Conservation (phyloP, 2,113 vertebrate genomes). For the Onychorhynchus coronatus region DNA sequence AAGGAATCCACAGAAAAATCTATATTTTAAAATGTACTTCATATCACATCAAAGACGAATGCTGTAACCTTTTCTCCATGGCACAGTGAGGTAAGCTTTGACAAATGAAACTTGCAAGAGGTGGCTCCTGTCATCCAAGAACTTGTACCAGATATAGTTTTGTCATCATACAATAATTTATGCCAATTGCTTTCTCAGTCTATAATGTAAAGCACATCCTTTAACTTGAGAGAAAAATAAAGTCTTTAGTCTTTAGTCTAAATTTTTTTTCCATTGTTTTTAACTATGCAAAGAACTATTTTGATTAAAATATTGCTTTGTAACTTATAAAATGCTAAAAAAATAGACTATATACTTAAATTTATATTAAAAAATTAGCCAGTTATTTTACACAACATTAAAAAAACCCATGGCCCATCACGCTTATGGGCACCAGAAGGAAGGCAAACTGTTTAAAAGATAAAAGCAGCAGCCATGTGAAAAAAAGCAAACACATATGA, state of each 20-base stretch:
- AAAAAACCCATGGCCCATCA: background rate
- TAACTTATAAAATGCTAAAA: background rate
- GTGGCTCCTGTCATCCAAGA: slow-evolving; percentile 35
- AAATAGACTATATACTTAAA: background rate
- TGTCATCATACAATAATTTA: slow-evolving; percentile 11
- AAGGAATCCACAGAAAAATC: background rate
- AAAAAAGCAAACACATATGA: background rate
- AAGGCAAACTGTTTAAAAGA: background rate
- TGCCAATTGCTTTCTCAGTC: slow-evolving; percentile 6
- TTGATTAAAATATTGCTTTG: background rate
- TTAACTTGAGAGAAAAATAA: background rate
- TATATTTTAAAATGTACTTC: background rate
- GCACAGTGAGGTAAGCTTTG: background rate
- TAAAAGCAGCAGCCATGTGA: background rate
- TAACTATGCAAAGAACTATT: background rate
- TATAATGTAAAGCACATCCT: background rate
- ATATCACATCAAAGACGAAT: background rate
- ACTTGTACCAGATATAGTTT: background rate
- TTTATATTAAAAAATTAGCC: background rate
- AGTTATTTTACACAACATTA: background rate
- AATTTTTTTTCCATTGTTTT: background rate
- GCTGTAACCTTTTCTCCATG: slow-evolving; percentile 47
- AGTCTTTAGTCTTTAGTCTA: background rate
- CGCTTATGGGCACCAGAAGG: background rate
- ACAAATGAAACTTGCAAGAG: slow-evolving; percentile 36